Evolutionary conservation across 2,888 invertebrate species (phyloP).

Genomic region (Zele albiditarsus): DNA sequence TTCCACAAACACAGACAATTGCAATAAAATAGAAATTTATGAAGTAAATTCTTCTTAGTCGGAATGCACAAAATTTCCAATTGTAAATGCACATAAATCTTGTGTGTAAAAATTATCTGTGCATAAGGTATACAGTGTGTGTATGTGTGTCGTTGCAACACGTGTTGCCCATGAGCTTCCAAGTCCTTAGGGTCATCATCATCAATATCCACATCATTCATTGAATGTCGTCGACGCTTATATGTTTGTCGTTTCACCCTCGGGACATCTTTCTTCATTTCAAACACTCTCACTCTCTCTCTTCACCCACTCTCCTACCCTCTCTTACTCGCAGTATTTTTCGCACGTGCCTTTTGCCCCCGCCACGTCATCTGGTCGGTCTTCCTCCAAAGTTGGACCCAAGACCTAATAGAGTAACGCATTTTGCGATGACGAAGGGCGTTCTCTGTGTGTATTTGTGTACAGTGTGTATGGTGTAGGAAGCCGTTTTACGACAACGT

Average conservation of each 20-base stretch:
- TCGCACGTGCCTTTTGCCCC: slow-evolving; percentile 16
- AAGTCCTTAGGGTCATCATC: slow-evolving; percentile 31
- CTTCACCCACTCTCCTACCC: not conserved
- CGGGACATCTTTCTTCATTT: slow-evolving; percentile 5
- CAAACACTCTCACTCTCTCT: not conserved
- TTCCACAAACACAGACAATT: too few relatives aligned
- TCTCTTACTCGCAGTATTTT: not conserved
- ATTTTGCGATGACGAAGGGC: slow-evolving; percentile 22
- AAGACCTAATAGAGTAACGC: not conserved
- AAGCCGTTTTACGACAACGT: slow-evolving; percentile 44
- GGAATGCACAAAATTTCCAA: not conserved
- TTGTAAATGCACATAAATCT: slow-evolving; percentile 8
- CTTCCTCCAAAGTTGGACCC: slow-evolving; percentile 14
- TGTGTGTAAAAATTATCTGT: slow-evolving; percentile 24
- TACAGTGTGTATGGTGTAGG: slow-evolving; percentile 22
- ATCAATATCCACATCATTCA: slow-evolving; percentile 25
- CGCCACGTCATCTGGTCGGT: slow-evolving; percentile 33
- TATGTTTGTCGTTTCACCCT: slow-evolving; percentile 20
- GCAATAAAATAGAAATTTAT: too few relatives aligned
- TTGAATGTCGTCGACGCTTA: slow-evolving; percentile 15
- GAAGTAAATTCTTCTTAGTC: too few relatives aligned
- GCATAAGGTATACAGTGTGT: slow-evolving; percentile 1
- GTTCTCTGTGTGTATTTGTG: not conserved
- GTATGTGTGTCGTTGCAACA: slow-evolving; percentile 23
- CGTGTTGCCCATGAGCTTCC: slow-evolving; percentile 28